phyloP scores from a whole-genome alignment of 1,140 invertebrate species.

The Meloidogyne exigua region DNA sequence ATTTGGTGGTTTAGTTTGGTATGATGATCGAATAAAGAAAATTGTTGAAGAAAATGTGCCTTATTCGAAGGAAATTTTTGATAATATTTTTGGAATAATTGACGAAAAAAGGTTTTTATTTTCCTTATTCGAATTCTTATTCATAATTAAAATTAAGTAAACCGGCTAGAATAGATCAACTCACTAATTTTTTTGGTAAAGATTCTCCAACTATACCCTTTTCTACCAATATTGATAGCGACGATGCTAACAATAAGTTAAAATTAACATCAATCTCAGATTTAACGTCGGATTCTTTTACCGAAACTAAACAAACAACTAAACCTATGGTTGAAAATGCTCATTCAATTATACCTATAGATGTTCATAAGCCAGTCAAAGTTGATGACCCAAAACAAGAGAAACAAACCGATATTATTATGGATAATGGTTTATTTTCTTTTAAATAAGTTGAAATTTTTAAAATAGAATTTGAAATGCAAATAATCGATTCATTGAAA shows the following conservation, averaged over 20 bases:
- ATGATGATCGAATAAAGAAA: conserved; percentile 14
- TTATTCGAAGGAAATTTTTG: conserved; percentile 23
- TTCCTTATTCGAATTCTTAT: neutral
- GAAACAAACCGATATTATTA: neutral
- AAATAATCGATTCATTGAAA: conserved; percentile 34
- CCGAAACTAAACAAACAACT: neutral
- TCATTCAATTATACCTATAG: conserved; percentile 8
- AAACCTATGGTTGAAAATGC: neutral
- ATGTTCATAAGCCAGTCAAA: conserved; percentile 8
- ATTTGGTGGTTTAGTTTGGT: neutral
- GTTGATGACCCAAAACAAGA: neutral
- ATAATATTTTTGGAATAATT: conserved; percentile 19
- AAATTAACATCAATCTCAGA: neutral
- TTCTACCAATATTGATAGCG: neutral
- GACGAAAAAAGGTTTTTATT: neutral
- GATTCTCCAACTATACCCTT: neutral
- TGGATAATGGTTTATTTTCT: conserved; percentile 8
- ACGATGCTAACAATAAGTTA: neutral
- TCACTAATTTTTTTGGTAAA: neutral
- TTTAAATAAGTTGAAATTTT: neutral
- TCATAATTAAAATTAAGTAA: neutral
- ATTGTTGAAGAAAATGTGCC: conserved; percentile 23
- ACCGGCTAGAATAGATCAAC: neutral
- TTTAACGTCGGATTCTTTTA: neutral
- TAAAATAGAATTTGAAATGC: conserved; percentile 28